Base-by-base conservation (phyloP, 2,113 vertebrate species). In the Spheniscus mendiculus region DNA sequence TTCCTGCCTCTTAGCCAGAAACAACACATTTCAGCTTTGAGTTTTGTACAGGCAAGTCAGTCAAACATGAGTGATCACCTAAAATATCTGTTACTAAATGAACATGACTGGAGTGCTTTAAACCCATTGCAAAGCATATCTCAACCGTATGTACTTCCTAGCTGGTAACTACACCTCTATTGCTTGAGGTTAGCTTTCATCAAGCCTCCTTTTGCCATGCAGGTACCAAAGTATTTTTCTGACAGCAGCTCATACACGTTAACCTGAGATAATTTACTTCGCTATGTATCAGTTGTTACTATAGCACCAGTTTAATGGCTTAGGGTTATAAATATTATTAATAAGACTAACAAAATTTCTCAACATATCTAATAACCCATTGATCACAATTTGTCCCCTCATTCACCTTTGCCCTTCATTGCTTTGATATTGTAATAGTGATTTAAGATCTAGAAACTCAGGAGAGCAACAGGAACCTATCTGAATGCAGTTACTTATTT, bases 271-370 rank as follows among this genome's bases (percentile, higher is more conserved):
- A 97, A 97, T 98, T 98, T 94, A 98, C 96, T 71, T 61, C 83
- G 93, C 97, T 92, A 98, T 98, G 94, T 90, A 98, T 98, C 98
- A 98, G 32, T 27, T 87, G 38, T 42, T 82, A 89, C 78, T 81
- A 90, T 47, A 79, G 95, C 94, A 93, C 62, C 89, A 83, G 96
- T 97, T 98, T 98, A 98, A 98, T 93, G 93, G 90, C 89, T 97
- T 81, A 69, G 72, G 90, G 97, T 97, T 98, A 98, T 98, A 98
- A 98, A 98, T 98, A 97, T 97, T 92, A 97, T 95, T 97, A 97
- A 95, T 95, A 97, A 95, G 97, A 94, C 86, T 94, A 97, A 96
- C 72, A 94, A 96, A 96, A 98, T 94, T 98, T 97, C 92, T 96
- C 79, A 96, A 95, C 71, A 91, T 73, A 98, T 95, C 93, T 94